phyloP scores from a whole-genome alignment of 92 coral and sea anemone species.

The Bergia sp. region DNA sequence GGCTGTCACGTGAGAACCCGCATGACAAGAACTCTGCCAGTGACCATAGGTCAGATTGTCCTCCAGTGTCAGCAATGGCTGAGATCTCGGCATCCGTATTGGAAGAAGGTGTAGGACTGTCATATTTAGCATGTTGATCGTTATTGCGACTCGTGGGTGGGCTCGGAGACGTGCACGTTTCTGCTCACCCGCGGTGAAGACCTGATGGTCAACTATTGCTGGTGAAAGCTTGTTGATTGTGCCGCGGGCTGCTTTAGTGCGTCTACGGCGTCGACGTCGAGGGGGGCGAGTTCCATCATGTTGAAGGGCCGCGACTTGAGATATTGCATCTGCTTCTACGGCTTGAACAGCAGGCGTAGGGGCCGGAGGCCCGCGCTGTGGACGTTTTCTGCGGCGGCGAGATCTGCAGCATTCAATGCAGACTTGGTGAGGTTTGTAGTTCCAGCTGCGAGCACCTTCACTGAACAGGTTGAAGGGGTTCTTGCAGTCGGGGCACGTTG shows the following conservation, averaged over 20 bases:
- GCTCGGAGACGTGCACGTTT: slow-evolving; percentile 50
- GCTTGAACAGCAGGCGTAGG: slow-evolving; percentile 13
- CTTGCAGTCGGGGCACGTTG: slow-evolving; percentile 56
- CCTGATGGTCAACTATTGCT: slow-evolving; percentile 48
- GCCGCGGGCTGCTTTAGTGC: slow-evolving; percentile 31
- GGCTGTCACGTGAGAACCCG: slow-evolving; percentile 59
- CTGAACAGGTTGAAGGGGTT: slow-evolving; percentile 54
- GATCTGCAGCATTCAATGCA: slow-evolving; percentile 62
- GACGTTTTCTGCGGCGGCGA: slow-evolving; percentile 49
- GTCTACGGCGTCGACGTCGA: background rate
- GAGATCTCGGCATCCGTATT: slow-evolving; percentile 52
- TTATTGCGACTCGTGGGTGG: slow-evolving; percentile 64
- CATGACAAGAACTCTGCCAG: slow-evolving; percentile 57
- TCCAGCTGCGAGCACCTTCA: slow-evolving; percentile 71
- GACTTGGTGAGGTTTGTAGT: slow-evolving; percentile 53
- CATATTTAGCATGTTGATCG: slow-evolving; percentile 37
- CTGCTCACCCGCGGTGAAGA: slow-evolving; percentile 64
- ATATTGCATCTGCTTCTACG: slow-evolving; percentile 52
- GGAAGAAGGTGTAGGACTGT: slow-evolving; percentile 14
- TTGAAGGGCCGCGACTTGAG: slow-evolving; percentile 50
- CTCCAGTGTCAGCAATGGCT: slow-evolving; percentile 65
- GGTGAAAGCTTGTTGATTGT: slow-evolving; percentile 31
- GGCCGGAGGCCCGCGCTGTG: background rate
- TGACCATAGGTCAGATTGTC: slow-evolving; percentile 69
- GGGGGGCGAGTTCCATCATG: slow-evolving; percentile 26